Conservation (phyloP, 2,888 invertebrate species). For the Blastobasis adustella region DNA sequence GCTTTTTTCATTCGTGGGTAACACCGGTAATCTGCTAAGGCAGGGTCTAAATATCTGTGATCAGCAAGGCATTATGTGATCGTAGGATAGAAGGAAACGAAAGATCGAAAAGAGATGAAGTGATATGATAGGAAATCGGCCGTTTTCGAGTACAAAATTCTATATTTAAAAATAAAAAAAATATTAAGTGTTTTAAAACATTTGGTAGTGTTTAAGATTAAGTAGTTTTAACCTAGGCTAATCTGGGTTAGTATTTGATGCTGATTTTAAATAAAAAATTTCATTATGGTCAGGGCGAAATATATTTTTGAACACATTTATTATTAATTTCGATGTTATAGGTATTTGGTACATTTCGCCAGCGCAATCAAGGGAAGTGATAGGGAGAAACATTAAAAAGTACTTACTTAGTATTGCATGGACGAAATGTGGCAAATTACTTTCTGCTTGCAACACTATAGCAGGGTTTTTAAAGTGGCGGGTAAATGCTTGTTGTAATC, state of each 20-base stretch:
- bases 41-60: slow-evolving; percentile 65
- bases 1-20: slow-evolving; percentile 5
- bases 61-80: slow-evolving; percentile 57
- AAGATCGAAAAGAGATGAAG: slow-evolving; percentile 7
- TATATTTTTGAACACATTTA: too few species aligned
- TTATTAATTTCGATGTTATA: too few species aligned
- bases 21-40: slow-evolving; percentile 31
- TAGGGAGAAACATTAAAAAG: too few species aligned
- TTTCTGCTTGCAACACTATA: too few species aligned
- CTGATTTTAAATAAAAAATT: slow-evolving; percentile 3
- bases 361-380: too few species aligned
- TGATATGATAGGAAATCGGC: slow-evolving; percentile 22
- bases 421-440: too few species aligned
- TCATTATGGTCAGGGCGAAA: too few species aligned
- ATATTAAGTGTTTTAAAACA: slow-evolving; percentile 17
- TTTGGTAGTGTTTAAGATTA: slow-evolving; percentile 18
- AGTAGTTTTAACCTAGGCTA: slow-evolving; percentile 17
- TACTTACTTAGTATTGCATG: too few species aligned
- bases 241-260: too few species aligned
- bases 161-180: slow-evolving; percentile 20
- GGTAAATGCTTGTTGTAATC: too few species aligned
- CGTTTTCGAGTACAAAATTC: slow-evolving; percentile 68
- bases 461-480: too few species aligned
- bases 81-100: slow-evolving; percentile 33
- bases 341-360: too few species aligned